Evolutionary conservation across 2,113 vertebrate genomes (phyloP).

Genomic region (Phalacrocorax pelagicus): DNA sequence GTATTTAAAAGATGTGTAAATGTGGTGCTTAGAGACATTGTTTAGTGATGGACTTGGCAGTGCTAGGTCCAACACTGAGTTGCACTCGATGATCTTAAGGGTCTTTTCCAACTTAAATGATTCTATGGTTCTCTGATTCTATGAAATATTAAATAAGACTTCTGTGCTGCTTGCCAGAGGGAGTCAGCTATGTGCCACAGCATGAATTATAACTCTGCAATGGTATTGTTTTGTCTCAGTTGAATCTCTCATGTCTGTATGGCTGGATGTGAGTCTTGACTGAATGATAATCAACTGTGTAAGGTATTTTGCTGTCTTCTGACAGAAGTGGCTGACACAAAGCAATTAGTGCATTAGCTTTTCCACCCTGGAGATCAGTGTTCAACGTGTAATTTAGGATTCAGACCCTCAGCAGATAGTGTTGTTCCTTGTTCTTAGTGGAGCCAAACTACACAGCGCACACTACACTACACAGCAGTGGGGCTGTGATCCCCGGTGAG

Average conservation of each 20-base stretch:
- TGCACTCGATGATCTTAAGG: too few relatives aligned
- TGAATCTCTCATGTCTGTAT: background rate
- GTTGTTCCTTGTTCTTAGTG: background rate
- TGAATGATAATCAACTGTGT: background rate
- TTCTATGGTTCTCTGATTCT: background rate
- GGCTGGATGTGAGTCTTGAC: background rate
- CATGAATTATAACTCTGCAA: background rate
- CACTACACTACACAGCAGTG: background rate
- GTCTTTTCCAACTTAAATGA: background rate
- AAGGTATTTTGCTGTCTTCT: background rate
- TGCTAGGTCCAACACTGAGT: too few relatives aligned
- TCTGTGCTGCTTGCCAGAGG: background rate
- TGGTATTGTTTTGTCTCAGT: background rate
- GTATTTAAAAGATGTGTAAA: too few relatives aligned
- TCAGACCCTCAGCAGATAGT: background rate
- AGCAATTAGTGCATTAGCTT: background rate
- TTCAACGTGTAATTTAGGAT: background rate
- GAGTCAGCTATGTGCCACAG: background rate
- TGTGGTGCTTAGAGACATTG: too few relatives aligned
- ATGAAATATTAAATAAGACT: background rate
- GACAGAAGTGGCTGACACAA: background rate
- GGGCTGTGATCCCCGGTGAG: background rate
- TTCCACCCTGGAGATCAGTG: background rate
- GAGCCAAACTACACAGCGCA: background rate
- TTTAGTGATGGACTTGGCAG: too few relatives aligned